Evolutionary conservation across 1,140 invertebrate genomes (phyloP).

Genomic region (Drosophila arizonae): DNA sequence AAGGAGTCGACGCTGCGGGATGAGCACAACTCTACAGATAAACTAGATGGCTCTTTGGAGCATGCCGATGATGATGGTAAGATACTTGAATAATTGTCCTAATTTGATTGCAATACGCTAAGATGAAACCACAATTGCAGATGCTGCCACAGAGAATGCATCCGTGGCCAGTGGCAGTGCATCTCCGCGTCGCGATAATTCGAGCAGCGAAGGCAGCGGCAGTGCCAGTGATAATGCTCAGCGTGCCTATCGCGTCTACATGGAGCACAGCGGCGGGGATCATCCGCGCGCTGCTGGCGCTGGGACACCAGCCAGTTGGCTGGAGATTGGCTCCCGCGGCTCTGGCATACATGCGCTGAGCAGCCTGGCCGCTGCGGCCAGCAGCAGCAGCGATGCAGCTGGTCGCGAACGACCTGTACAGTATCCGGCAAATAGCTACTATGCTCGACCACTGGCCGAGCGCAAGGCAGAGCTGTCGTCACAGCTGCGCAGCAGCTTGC

Average conservation of each 20-base stretch:
- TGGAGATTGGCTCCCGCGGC: conserved; percentile 26
- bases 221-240: conserved; percentile 34
- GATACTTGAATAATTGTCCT: not conserved
- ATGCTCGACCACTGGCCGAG: conserved; percentile 68
- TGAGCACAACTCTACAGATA: conserved; percentile 45
- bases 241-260: conserved; percentile 45
- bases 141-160: conserved; percentile 59
- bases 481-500: conserved; percentile 64
- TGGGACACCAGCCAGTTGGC: conserved; percentile 16
- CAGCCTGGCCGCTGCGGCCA: conserved; percentile 21
- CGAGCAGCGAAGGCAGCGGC: conserved; percentile 34
- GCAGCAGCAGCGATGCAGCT: conserved; percentile 7
- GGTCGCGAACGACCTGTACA: conserved; percentile 21
- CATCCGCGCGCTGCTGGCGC: conserved; percentile 8
- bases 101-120: too few relatives aligned
- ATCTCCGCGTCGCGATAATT: conserved; percentile 63
- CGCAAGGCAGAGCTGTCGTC: conserved; percentile 65
- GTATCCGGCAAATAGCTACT: conserved; percentile 72
- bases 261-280: conserved; percentile 41
- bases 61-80: conserved; percentile 65
- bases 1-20: conserved; percentile 83
- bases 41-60: conserved; percentile 65
- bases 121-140: not conserved
- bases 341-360: conserved; percentile 24
- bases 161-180: conserved; percentile 61